Conservation (phyloP, 64 coral and sea anemone genomes). For the Stylophora pistillata region DNA sequence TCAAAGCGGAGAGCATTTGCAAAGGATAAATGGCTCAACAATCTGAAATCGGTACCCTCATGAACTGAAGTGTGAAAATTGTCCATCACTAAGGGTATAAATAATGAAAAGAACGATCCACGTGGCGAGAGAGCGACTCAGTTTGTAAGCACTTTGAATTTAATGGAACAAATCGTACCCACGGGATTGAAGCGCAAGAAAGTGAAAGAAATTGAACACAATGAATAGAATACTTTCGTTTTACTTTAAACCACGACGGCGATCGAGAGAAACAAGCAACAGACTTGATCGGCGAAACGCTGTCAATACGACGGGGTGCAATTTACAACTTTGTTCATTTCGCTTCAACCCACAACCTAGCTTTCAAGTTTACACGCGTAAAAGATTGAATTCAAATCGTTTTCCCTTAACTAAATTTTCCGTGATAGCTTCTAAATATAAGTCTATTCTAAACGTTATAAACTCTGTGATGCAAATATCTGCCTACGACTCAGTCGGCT, state of each 20-base stretch:
- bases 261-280: not conserved
- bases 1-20: not conserved
- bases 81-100: conserved; percentile 25
- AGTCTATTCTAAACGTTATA: not conserved
- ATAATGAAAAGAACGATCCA: conserved; percentile 30
- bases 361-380: not conserved
- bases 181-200: not conserved
- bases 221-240: not conserved
- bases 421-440: not conserved
- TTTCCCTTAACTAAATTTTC: not conserved
- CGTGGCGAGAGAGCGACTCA: conserved; percentile 12
- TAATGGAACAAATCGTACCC: conserved; percentile 19
- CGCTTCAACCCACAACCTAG: not conserved
- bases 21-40: not conserved
- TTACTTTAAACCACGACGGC: not conserved
- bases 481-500: not conserved
- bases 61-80: not conserved
- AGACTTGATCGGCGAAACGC: not conserved
- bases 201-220: not conserved
- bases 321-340: conserved; percentile 23
- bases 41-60: not conserved
- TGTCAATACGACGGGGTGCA: not conserved
- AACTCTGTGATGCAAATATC: not conserved
- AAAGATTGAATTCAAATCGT: not conserved
- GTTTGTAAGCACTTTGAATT: not conserved